phyloP scores from a whole-genome alignment of 1,140 invertebrate species.

The Calephelis nemesis region DNA sequence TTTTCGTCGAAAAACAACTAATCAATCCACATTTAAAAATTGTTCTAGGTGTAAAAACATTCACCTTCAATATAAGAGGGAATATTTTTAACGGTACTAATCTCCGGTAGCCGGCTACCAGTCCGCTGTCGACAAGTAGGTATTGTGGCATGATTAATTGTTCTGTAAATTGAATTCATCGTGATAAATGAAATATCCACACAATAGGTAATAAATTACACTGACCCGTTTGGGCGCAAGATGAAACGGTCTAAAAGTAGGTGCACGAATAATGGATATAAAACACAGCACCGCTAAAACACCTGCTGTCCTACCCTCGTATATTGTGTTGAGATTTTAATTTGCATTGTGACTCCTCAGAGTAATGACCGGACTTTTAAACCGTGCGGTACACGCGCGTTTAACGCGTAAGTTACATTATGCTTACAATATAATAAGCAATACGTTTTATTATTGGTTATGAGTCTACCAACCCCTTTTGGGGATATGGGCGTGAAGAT shows the following conservation, averaged over 20 bases:
- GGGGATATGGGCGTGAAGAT: too few relatives aligned
- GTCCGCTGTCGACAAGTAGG: constrained; percentile 67
- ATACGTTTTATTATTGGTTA: too few relatives aligned
- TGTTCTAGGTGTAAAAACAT: constrained; percentile 13
- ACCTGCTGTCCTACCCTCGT: constrained; percentile 17
- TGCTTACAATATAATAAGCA: too few relatives aligned
- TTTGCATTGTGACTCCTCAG: constrained; percentile 15
- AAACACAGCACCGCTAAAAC: constrained; percentile 16
- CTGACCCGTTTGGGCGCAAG: constrained; percentile 68
- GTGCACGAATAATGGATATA: constrained; percentile 16
- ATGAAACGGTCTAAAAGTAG: constrained; percentile 57
- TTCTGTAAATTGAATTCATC: constrained; percentile 76
- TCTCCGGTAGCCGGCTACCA: constrained; percentile 45
- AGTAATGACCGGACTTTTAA: background rate
- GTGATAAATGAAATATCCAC: constrained; percentile 77
- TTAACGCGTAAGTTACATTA: too few relatives aligned
- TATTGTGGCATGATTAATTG: constrained; percentile 76
- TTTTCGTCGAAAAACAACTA: background rate
- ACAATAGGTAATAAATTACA: constrained; percentile 78
- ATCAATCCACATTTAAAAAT: background rate
- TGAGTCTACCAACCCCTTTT: too few relatives aligned
- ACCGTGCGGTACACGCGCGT: too few relatives aligned
- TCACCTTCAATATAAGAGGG: constrained; percentile 17
- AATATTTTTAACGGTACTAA: constrained; percentile 33
- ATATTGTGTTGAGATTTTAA: constrained; percentile 18